Evolutionary conservation across 2,888 invertebrate species (phyloP).

Genomic region (Phania funesta): DNA sequence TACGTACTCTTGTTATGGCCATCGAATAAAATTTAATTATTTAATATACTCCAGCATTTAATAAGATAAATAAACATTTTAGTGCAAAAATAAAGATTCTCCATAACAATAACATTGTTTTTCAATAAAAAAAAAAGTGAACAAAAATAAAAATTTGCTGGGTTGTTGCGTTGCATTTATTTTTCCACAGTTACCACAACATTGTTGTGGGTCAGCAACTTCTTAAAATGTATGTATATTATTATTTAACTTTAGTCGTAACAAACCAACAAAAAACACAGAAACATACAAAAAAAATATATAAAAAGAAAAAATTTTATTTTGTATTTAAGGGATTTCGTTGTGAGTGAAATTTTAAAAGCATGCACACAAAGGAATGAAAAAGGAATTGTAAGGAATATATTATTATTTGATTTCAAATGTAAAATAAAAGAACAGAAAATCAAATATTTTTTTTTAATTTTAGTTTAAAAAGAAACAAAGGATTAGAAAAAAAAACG

Average conservation of each 20-base stretch:
- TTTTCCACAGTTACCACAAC: slow-evolving; percentile 3
- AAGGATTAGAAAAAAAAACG: no score
- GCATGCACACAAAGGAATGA: background rate
- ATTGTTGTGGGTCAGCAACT: slow-evolving; percentile 53
- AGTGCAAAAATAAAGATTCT: no score
- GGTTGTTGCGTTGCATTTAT: background rate
- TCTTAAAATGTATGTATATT: slow-evolving; percentile 30
- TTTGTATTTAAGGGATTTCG: background rate
- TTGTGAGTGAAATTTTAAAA: slow-evolving; percentile 11
- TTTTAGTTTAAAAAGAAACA: no score
- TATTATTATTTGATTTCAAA: background rate
- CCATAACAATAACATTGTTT: background rate
- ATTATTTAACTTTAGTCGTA: slow-evolving; percentile 31
- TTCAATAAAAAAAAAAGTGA: no score
- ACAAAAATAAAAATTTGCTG: background rate
- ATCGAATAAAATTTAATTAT: no score
- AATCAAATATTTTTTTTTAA: no score
- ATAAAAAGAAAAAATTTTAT: background rate
- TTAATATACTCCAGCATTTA: no score
- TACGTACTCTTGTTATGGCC: no score
- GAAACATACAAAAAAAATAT: background rate
- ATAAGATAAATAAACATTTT: no score
- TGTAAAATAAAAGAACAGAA: background rate
- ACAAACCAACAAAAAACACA: background rate
- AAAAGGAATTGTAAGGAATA: background rate